Evolutionary conservation across 2,797 vertebrate species (phyloP), one percentile per base, ranked within the genome.

Genomic region (Geotrypetes seraphini): DNA sequence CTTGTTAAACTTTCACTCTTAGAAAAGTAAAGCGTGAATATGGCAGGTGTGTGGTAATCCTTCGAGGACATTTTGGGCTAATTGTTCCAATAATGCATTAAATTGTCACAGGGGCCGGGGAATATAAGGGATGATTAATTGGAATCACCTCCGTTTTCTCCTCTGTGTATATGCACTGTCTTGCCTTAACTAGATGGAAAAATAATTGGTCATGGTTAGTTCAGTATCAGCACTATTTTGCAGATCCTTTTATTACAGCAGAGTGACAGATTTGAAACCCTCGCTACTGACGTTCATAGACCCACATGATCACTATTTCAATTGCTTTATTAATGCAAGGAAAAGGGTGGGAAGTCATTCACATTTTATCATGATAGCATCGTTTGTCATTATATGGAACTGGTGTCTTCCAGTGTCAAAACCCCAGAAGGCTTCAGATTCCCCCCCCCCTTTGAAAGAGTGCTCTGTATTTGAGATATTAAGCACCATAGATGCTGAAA

Each of bases 51-150:
- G n/a, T 62, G 48, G 40, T 54, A 66, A 66, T 69, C 63, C 54
- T 74, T 66, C 40, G 64, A 73, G 69, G 67, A 59, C 67, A 46
- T 74, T 76, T 44, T 63, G 57, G 63, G 77, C 62, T 75, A 76
- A 83, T 74, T 76, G 65, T 75, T 80, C 78, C 72, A 73, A 60
- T 79, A 81, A 81, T 79, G 65, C 77, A 84, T 88, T 79, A 71
- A 72, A 62, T 63, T 74, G 81, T 82, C 85, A 66, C 48, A 11
- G 12, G 48, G 31, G 37, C n/a, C n/a, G n/a, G n/a, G n/a, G n/a
- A n/a, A n/a, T n/a, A n/a, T n/a, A n/a, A n/a, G 29, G 55, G 56
- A 58, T 78, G 79, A 87, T 84, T 84, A 74, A 89, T 87, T 81
- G 77, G 64, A 52, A 57, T 73, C 75, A 57, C 52, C 52, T 75